A percentile compares a stretch with the other conserved stretches of the same genome.
Conservation (phyloP, 2,888 invertebrate species). For the Thecocarcelia acutangulata region DNA sequence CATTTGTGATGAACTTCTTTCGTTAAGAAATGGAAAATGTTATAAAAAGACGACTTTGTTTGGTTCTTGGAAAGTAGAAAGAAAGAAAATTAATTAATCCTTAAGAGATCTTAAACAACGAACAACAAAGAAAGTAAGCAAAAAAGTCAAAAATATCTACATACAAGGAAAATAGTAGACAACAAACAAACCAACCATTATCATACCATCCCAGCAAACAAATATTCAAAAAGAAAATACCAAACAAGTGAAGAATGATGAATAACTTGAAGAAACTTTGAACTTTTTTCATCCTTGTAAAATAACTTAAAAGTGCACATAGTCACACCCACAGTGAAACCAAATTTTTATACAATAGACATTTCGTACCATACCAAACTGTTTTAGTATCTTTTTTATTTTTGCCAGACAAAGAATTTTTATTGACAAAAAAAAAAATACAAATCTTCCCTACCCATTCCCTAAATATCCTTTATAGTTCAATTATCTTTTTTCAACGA, state of each 20-base stretch:
- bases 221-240: background rate
- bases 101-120: constrained; percentile 51
- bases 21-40: constrained; percentile 5
- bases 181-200: constrained; percentile 29
- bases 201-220: constrained; percentile 15
- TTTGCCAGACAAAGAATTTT: constrained; percentile 22
- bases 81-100: constrained; percentile 39
- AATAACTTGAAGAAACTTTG: constrained; percentile 45
- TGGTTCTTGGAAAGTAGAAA: constrained; percentile 21
- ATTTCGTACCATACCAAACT: constrained; percentile 25
- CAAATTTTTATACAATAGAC: background rate
- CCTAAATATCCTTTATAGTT: constrained; percentile 6
- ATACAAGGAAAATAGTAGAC: constrained; percentile 45
- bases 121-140: constrained; percentile 44
- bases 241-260: constrained; percentile 30
- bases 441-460: constrained; percentile 16
- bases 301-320: constrained; percentile 14
- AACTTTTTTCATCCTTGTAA: constrained; percentile 49
- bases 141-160: constrained; percentile 45
- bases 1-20: constrained; percentile 19
- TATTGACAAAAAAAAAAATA: constrained; percentile 22
- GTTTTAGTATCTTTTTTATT: constrained; percentile 7
- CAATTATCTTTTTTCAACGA: constrained; percentile 63
- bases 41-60: constrained; percentile 13
- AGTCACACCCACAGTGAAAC: constrained; percentile 44